Conservation (phyloP, 1,140 invertebrate genomes). For the Megalopta genalis region DNA sequence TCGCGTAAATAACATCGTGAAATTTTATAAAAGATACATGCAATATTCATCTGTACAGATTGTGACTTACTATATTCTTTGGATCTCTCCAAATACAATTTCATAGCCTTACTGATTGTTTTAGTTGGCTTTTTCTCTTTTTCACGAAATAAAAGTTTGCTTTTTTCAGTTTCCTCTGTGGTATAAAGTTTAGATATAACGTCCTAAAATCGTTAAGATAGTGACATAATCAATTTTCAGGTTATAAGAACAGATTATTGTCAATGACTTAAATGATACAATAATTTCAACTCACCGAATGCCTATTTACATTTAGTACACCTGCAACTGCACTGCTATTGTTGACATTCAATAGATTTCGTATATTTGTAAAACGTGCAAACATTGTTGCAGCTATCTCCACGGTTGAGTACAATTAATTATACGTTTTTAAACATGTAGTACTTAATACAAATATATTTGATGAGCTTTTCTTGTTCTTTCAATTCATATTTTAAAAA, state of each 20-base stretch:
- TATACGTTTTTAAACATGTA: not conserved
- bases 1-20: conserved; percentile 80
- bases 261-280: not conserved
- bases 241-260: conserved; percentile 7
- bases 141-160: not conserved
- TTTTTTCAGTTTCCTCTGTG: not conserved
- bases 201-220: conserved; percentile 38
- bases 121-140: conserved; percentile 53
- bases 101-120: conserved; percentile 92
- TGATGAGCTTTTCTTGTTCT: not conserved
- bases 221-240: not conserved
- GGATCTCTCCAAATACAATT: conserved; percentile 90
- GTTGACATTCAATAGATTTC: conserved; percentile 48
- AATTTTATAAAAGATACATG: not conserved
- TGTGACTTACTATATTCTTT: conserved; percentile 84
- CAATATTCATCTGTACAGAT: too few relatives aligned
- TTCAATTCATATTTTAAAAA: not conserved
- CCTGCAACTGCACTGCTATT: conserved; percentile 30
- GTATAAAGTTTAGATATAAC: conserved; percentile 6
- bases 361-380: conserved; percentile 42
- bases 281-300: conserved; percentile 44
- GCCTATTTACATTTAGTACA: not conserved
- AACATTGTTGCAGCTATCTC: conserved; percentile 49
- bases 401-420: not conserved
- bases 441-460: not conserved